Percentiles rank a stretch among this genome's conserved stretches.
These are phyloP conservation scores for Pachymerium ferrugineum DNA, from an alignment of 2,888 invertebrate genomes.

Conservation along the genomic window DNA sequence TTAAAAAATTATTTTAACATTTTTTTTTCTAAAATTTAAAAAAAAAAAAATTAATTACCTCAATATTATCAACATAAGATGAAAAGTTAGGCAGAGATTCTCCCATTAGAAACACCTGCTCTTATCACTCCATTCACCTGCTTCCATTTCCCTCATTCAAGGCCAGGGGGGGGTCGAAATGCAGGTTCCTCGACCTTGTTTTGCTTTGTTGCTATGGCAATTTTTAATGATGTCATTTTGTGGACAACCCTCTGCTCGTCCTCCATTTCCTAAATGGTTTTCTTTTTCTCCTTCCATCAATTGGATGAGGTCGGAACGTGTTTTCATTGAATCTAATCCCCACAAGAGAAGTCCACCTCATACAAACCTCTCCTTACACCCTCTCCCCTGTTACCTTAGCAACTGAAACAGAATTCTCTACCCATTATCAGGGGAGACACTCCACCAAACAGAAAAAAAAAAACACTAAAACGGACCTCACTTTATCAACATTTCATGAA, in stretches of 20 bases:
- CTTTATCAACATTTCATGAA: constrained; percentile 1
- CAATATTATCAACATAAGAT: too few relatives aligned
- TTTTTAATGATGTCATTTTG: constrained; percentile 27
- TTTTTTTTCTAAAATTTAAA: neutral
- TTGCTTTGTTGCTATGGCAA: constrained; percentile 11
- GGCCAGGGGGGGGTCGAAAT: neutral
- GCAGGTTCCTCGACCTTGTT: constrained; percentile 1
- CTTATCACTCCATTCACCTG: too few relatives aligned
- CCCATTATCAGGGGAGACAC: too few relatives aligned
- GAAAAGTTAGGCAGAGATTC: too few relatives aligned
- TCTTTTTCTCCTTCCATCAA: constrained; percentile 1
- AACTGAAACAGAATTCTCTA: neutral
- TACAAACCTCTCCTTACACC: constrained; percentile 1
- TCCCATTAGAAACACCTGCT: too few relatives aligned
- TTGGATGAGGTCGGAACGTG: constrained; percentile 27
- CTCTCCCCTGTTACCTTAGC: neutral
- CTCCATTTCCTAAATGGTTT: constrained; percentile 24
- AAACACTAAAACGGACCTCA: neutral
- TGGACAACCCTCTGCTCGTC: constrained; percentile 23
- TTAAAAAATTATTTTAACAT: neutral
- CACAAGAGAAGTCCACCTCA: constrained; percentile 14
- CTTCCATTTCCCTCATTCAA: neutral
- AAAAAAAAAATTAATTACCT: neutral
- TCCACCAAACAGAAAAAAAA: neutral
- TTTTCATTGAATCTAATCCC: constrained; percentile 27